Base-by-base conservation (phyloP, 2,113 vertebrate genomes). In the Cynoglossus semilaevis region DNA sequence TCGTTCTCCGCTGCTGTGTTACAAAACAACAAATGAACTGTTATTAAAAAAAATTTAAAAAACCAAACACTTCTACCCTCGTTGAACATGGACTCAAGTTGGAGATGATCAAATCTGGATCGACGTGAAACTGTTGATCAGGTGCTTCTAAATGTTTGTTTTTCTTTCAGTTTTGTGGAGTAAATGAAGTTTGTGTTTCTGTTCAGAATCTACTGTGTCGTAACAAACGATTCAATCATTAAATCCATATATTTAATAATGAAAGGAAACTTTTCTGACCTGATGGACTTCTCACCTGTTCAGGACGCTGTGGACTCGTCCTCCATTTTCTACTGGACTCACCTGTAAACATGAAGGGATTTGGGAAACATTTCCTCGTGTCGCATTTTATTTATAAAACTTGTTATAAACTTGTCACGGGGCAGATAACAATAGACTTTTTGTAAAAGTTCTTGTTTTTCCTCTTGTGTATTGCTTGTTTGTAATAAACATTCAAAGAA, bases 321-420 rank as follows among this genome's bases (percentile, higher is more conserved):
- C 56, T 70, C 59, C 59, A 63, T 75, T 77, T 76, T 80, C 50
- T 75, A 78, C 64, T 13, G 43, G 54, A 65, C 8, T 43, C 47
- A 57, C 71, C 68, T 81, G 66, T 85, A 75, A 61, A 84, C 46
- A 63, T 52, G 35, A 74, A 56, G 9, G 14, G 38, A 12, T 85
- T 88, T 79, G 58, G 56, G 76, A 66, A 76, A 62, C 49, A 36
- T 55, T 51, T 51, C 55, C 74, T 90, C 87, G 76, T 83, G 61
- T 85, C 60, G 56, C 47, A 63, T 72, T 19, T 36, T 60, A 47
- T 53, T 72, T 83, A 56, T 70, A 87, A 85, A 84, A 51, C 81
- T 80, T 35, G 42, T 46, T 45, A 29, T 41, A 54, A 15, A 72
- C 8, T 48, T 56, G 37, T 46, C 45, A 9, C 22, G 9, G 45